Evolutionary conservation across 2,113 vertebrate genomes (phyloP).

Genomic region (Cyanoramphus novaezelandiae): DNA sequence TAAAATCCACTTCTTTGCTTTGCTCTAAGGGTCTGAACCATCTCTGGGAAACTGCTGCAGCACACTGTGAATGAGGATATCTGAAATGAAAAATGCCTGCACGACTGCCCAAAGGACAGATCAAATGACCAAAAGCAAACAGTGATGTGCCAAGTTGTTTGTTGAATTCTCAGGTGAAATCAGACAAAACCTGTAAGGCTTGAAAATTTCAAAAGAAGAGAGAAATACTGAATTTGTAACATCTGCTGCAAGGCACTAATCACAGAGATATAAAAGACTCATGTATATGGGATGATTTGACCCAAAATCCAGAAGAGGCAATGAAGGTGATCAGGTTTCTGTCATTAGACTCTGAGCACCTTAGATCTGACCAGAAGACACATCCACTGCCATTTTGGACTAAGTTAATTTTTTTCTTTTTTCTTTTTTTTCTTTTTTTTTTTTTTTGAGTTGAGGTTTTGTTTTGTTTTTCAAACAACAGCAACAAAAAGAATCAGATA

Average conservation of each 20-base stretch:
- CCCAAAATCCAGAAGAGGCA: not conserved
- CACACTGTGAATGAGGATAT: not conserved
- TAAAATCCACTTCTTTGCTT: conserved; percentile 40
- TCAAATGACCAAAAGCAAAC: conserved; percentile 50
- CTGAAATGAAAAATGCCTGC: not conserved
- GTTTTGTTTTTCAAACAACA: not conserved
- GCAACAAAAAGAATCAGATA: not conserved
- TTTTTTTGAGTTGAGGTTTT: not conserved
- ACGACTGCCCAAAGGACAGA: conserved; percentile 11
- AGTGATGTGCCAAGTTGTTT: not conserved
- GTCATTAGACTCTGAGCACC: not conserved
- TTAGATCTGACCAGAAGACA: not conserved
- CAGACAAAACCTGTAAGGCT: not conserved
- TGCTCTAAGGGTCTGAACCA: conserved; percentile 20
- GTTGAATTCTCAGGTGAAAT: conserved; percentile 22
- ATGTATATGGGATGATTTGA: not conserved
- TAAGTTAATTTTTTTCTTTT: not conserved
- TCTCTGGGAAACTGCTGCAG: not conserved
- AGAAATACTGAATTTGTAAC: not conserved
- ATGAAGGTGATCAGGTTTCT: not conserved
- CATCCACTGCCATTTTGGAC: not conserved
- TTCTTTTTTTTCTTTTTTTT: too few relatives aligned
- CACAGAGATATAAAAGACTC: not conserved
- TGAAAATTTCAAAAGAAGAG: conserved; percentile 35
- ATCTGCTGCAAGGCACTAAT: conserved; percentile 10